Evolutionary conservation across 2,888 invertebrate species (phyloP).

Genomic region (Heliconius ismenius): DNA sequence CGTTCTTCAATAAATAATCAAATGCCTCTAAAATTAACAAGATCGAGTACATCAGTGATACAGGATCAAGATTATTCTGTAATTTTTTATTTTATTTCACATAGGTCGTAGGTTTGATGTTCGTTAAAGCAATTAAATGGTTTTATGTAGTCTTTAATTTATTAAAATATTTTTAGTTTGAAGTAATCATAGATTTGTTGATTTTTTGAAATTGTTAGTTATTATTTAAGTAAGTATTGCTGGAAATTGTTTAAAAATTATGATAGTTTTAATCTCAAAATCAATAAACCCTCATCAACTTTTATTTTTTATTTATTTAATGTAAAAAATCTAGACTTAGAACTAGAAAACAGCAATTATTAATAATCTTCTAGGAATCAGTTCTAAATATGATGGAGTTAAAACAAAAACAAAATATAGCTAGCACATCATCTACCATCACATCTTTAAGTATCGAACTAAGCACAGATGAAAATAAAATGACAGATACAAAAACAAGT

Average conservation of each 20-base stretch:
- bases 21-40: slow-evolving; percentile 19
- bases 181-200: neutral
- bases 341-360: neutral
- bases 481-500: neutral
- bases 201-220: neutral
- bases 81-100: neutral
- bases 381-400: neutral
- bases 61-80: slow-evolving; percentile 1
- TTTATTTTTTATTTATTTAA: neutral
- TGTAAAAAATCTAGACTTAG: neutral
- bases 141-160: neutral
- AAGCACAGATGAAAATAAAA: slow-evolving; percentile 1
- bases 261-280: neutral
- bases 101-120: neutral
- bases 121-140: neutral
- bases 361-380: slow-evolving; percentile 13
- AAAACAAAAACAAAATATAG: slow-evolving; percentile 6
- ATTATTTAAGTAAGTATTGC: neutral
- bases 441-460: neutral
- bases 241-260: neutral
- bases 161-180: neutral
- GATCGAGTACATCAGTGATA: slow-evolving; percentile 19
- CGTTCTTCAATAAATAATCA: slow-evolving; percentile 4
- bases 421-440: neutral
- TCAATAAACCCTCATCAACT: neutral